Evolutionary conservation across 2,888 invertebrate species (phyloP), one percentile per base, ranked within the genome.

Genomic region (Torymus texanus): DNA sequence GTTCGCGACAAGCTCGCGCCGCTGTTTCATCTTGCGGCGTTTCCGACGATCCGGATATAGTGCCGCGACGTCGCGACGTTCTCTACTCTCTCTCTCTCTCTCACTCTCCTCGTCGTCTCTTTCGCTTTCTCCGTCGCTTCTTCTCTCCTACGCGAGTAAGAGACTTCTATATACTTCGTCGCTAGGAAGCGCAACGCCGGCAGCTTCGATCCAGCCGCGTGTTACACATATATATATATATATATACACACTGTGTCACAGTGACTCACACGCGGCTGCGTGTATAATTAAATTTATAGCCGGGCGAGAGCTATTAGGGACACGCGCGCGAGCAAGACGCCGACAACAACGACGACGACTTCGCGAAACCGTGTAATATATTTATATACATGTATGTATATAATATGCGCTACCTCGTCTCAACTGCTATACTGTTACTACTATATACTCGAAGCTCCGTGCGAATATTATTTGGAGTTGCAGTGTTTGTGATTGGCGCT

Each of bases 231-330:
- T 41, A 18, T 8, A 41, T n/a, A 66, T 41, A 18, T 16, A 16
- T n/a, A 16, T 21, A 24, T 29, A 18, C 2, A 11, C 1, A 18
- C 63, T 10, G 50, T 3, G 21, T 13, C 16, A 41, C 41, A 58
- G 12, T 58, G 68, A 65, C 21, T 70, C 59, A 75, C n/a, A 41
- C 41, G 10, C 41, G n/a, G 21, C 41, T 12, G 63, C 59, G 41
- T 58, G 68, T 65, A 73, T 77, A 80, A 80, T 80, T 80, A 80
- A 80, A 80, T 80, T 80, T 77, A 80, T 74, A 80, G 74, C 77
- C 68, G 65, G 56, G 68, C 59, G 67, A 67, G 70, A 62, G 74
- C 76, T 80, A 77, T 80, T 80, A 80, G 70, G 80, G 77, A 65
- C 77, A 77, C 63, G 53, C 58, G 11, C 41, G 41, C 41, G 41